Evolutionary conservation across 2,888 invertebrate genomes (phyloP).

Genomic region (Cerastoderma edule): DNA sequence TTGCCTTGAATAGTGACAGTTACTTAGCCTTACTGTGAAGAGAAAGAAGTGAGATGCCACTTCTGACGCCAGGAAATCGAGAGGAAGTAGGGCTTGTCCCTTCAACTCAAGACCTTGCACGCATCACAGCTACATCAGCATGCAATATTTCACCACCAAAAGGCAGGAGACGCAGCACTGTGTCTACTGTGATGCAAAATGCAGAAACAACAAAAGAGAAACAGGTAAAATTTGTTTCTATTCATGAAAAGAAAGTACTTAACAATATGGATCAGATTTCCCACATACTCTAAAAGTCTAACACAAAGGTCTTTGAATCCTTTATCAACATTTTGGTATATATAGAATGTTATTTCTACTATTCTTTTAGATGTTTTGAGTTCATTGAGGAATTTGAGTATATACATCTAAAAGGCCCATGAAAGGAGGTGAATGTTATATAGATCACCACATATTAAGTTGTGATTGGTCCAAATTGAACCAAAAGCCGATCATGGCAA

Average conservation of each 20-base stretch:
- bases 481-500: too few species aligned
- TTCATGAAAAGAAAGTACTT: not conserved
- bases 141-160: constrained; percentile 23
- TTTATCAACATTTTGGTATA: not conserved
- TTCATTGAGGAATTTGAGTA: not conserved
- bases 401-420: not conserved
- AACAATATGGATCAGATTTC: not conserved
- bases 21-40: too few species aligned
- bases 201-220: constrained; percentile 73
- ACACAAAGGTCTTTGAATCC: not conserved
- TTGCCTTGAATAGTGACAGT: too few species aligned
- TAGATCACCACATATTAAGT: too few species aligned
- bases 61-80: constrained; percentile 14
- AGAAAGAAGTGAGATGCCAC: too few species aligned
- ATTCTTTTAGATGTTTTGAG: not conserved
- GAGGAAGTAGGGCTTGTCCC: constrained; percentile 18
- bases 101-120: constrained; percentile 36
- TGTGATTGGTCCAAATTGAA: too few species aligned
- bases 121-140: not conserved
- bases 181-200: constrained; percentile 63
- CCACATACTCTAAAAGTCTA: not conserved
- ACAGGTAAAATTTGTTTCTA: constrained; percentile 64
- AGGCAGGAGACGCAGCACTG: constrained; percentile 62
- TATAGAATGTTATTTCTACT: not conserved
- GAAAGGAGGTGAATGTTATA: too few species aligned